A percentile compares a stretch with the other conserved stretches of the same genome.
Evolutionary conservation across 2,113 vertebrate genomes (phyloP).

Genomic region (Heloderma charlesbogerti): DNA sequence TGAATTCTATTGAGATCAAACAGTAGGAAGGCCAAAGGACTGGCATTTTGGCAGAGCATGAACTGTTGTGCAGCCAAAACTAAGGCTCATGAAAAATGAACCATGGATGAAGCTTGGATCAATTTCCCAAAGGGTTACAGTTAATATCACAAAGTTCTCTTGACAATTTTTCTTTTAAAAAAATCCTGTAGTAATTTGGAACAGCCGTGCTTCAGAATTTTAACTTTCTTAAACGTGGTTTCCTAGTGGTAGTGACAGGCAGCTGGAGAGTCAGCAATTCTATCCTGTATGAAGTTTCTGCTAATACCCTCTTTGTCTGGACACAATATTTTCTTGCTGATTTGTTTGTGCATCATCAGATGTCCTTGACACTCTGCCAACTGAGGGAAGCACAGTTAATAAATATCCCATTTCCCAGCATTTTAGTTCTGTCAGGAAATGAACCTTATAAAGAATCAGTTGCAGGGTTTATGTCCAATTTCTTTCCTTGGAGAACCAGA

Average conservation of each 20-base stretch:
- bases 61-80: background rate
- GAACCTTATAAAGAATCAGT: constrained; percentile 42
- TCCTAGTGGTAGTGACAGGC: constrained; percentile 1
- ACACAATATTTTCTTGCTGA: constrained; percentile 41
- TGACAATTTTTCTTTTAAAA: background rate
- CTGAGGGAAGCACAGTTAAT: constrained; percentile 18
- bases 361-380: constrained; percentile 60
- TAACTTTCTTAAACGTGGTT: constrained; percentile 40
- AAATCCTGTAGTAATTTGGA: constrained; percentile 46
- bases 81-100: background rate
- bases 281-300: background rate
- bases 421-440: constrained; percentile 51
- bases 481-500: background rate
- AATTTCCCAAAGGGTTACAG: constrained; percentile 45
- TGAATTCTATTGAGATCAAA: background rate
- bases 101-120: constrained; percentile 12
- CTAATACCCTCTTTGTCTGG: background rate
- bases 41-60: background rate
- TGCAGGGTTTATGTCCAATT: background rate
- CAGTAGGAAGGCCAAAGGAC: background rate
- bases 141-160: constrained; percentile 61
- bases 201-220: constrained; percentile 26
- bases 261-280: background rate
- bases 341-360: constrained; percentile 35
- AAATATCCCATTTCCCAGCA: constrained; percentile 58